Base-by-base conservation (phyloP, 2,888 invertebrate species). In the Adineta ricciae region DNA sequence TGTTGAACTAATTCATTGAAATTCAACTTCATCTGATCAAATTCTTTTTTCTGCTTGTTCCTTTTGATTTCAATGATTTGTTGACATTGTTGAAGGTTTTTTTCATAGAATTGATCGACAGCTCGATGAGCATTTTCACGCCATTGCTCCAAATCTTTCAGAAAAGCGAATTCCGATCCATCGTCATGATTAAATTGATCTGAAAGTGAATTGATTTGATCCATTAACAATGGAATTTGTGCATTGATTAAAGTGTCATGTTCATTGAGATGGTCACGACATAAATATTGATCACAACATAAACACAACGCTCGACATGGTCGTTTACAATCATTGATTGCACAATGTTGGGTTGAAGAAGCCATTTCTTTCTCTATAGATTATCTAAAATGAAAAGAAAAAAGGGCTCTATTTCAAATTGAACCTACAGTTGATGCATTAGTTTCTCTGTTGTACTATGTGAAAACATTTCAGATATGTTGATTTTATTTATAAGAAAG, bases 271-370 rank as follows among this genome's bases (percentile, higher is more conserved):
- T 78, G 78, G n/a, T 78, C 41, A 24, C 4, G 41, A 14, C 78
- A 78, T 14, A 78, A 78, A 78, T 78, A 78, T 19, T 78, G 78
- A 41, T 78, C 24, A 78, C 78, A 78, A 78, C 78, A 78, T 0
- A 41, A 5, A 14, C 78, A 78, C 8, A 78, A 41, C 24, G 38
- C 41, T 32, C 38, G 41, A 78, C 11, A 78, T n/a, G 78, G 41
- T 9, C 41, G 38, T 41, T 78, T 78, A n/a, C 78, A 38, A 4
- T 78, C 41, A 7, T 78, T 41, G 41, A 78, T n/a, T 1, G 1
- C 0, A n/a, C 78, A 78, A 0, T 11, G 4, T 1, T 24, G 78
- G 1, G 41, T 21, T 73, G 73, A 38, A 2, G 73, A 73, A 5
- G 73, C 73, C 38, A 73, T 32, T 21, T 38, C 16, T 73, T 49